phyloP scores from a whole-genome alignment of 2,888 invertebrate genomes.

The Ephialtes manifestator region DNA sequence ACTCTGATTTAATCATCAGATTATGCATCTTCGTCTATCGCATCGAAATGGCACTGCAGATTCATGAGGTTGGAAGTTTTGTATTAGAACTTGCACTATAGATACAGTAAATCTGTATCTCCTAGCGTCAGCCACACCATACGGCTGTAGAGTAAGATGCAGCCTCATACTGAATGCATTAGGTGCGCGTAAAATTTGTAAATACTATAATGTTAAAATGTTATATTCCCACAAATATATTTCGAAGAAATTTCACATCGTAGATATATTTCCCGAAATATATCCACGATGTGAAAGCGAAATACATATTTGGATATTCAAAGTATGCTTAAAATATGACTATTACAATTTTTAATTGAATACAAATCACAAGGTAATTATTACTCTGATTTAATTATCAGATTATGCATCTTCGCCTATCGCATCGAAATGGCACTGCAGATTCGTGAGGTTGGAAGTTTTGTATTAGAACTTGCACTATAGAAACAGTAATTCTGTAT shows the following conservation, averaged over 20 bases:
- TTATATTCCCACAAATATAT: too few relatives aligned
- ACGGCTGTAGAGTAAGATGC: too few relatives aligned
- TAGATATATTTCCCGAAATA: too few relatives aligned
- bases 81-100: background rate
- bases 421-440: background rate
- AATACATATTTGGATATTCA: background rate
- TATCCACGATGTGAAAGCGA: background rate
- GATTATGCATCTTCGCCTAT: background rate
- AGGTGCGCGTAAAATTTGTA: too few relatives aligned
- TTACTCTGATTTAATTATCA: background rate
- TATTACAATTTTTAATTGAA: background rate
- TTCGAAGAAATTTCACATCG: too few relatives aligned
- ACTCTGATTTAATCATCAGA: background rate
- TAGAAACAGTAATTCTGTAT: slow-evolving; percentile 26
- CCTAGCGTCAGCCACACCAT: background rate
- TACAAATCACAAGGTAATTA: background rate
- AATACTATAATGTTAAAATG: too few relatives aligned
- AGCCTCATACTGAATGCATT: too few relatives aligned
- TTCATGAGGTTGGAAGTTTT: background rate
- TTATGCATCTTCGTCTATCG: background rate
- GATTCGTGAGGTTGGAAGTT: background rate
- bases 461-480: background rate
- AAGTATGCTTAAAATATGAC: background rate
- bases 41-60: background rate
- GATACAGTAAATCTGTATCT: slow-evolving; percentile 22